phyloP scores from a whole-genome alignment of 1,140 invertebrate genomes.

The Wasmannia auropunctata region DNA sequence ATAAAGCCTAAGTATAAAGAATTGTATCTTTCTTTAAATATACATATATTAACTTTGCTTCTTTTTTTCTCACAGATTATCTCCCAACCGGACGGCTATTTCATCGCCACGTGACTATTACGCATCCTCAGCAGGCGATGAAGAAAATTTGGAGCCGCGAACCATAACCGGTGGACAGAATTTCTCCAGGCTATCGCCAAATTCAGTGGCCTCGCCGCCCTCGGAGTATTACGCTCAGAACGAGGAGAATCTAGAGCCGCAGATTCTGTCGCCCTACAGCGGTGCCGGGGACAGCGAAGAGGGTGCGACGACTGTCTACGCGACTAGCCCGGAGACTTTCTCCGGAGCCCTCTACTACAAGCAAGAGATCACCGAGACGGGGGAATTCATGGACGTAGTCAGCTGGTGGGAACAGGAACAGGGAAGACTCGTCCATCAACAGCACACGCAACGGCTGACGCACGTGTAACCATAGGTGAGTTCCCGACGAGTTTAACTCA shows the following conservation, averaged over 20 bases:
- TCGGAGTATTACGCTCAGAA: conserved; percentile 85
- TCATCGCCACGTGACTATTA: conserved; percentile 77
- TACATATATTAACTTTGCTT: background rate
- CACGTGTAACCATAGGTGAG: conserved; percentile 79
- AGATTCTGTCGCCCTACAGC: conserved; percentile 81
- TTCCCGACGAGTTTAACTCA: conserved; percentile 36
- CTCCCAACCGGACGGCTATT: conserved; percentile 77
- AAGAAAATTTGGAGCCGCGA: conserved; percentile 82
- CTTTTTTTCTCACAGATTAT: conserved; percentile 73
- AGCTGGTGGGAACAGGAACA: conserved; percentile 89
- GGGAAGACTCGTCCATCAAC: conserved; percentile 78
- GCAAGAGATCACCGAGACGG: conserved; percentile 87
- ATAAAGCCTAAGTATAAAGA: background rate
- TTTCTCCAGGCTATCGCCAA: conserved; percentile 79
- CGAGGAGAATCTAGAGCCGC: conserved; percentile 81
- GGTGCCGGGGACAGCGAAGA: conserved; percentile 76
- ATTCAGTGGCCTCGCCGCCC: conserved; percentile 82
- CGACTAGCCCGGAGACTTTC: conserved; percentile 82
- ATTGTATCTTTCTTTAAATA: background rate
- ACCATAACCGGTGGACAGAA: conserved; percentile 56
- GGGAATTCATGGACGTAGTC: conserved; percentile 89
- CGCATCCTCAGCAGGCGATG: conserved; percentile 77
- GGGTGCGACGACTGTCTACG: conserved; percentile 78
- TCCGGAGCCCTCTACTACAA: conserved; percentile 85
- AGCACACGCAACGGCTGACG: conserved; percentile 82